phyloP scores from a whole-genome alignment of 2,113 vertebrate species.

The Sylvietta virens region DNA sequence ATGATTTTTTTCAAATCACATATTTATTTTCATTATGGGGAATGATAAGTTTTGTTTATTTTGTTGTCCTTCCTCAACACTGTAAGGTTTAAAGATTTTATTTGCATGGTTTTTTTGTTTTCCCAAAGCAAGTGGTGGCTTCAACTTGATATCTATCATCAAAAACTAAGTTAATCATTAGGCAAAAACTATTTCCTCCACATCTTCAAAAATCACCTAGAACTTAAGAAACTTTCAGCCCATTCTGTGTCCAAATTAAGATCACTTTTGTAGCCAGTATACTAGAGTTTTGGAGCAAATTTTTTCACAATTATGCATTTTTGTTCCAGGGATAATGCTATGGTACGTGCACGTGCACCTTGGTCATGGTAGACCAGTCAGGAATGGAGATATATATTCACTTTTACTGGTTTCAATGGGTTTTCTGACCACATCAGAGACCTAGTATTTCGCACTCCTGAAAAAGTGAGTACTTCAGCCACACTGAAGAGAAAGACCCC shows the following conservation, averaged over 20 bases:
- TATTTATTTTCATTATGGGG: background rate
- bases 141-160: background rate
- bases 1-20: background rate
- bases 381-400: background rate
- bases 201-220: background rate
- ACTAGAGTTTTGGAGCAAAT: background rate
- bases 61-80: background rate
- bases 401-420: rapidly evolving
- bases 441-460: background rate
- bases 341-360: rapidly evolving
- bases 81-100: background rate
- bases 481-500: background rate
- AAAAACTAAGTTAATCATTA: background rate
- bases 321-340: background rate
- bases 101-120: background rate
- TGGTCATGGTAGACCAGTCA: rapidly evolving
- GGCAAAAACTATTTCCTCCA: background rate
- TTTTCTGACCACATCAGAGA: background rate
- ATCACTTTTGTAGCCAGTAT: background rate
- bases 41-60: background rate
- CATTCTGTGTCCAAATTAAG: background rate
- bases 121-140: background rate
- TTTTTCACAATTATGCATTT: background rate
- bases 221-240: background rate
- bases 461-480: background rate